Percentiles rank a stretch among this genome's conserved stretches.
Conservation (phyloP, 2,797 vertebrate genomes). For the Falco cherrug region DNA sequence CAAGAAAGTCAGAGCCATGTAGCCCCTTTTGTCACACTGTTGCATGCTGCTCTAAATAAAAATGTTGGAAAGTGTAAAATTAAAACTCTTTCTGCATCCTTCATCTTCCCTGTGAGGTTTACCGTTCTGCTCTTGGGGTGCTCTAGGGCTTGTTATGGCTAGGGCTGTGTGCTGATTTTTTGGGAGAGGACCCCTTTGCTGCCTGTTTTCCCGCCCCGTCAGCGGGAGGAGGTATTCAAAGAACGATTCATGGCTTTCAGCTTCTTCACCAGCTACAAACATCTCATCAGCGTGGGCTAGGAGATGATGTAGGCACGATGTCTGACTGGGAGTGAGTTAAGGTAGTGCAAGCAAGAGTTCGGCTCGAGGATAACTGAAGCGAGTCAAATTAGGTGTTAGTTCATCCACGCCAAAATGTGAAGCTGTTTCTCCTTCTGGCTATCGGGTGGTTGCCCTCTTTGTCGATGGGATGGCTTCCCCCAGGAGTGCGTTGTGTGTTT, state of each 20-base stretch:
- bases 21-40: not conserved
- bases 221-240: not conserved
- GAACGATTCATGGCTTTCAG: not conserved
- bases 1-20: not conserved
- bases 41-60: not conserved
- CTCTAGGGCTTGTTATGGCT: not conserved
- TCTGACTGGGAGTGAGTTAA: not conserved
- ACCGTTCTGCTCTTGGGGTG: not conserved
- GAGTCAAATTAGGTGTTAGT: not conserved
- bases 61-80: not conserved
- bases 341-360: not conserved
- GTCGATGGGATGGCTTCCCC: not conserved
- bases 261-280: not conserved
- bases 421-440: not conserved
- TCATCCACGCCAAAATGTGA: fast-evolving
- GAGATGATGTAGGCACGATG: not conserved
- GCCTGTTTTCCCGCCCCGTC: not conserved
- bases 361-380: not conserved
- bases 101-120: not conserved
- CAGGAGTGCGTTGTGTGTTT: fast-evolving
- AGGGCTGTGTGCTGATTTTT: not conserved
- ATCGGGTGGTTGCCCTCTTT: not conserved
- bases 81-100: not conserved
- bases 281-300: not conserved
- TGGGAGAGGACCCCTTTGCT: not conserved